phyloP scores from a whole-genome alignment of 2,888 invertebrate genomes.

The Drosophila parthenogenetica region DNA sequence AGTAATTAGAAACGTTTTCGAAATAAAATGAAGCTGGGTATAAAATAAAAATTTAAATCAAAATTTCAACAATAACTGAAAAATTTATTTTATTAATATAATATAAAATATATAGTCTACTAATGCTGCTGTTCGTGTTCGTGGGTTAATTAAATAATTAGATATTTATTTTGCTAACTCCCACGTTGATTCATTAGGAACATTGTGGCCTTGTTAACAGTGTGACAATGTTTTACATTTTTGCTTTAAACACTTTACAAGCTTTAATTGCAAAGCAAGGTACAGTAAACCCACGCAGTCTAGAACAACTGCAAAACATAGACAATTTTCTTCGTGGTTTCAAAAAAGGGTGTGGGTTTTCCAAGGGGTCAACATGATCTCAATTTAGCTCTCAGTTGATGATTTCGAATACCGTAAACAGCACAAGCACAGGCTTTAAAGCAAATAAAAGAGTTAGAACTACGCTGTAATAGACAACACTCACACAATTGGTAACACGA shows the following conservation, averaged over 20 bases:
- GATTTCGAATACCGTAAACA: constrained; percentile 40
- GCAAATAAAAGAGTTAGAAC: constrained; percentile 39
- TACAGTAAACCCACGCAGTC: constrained; percentile 44
- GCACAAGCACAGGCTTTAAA: constrained; percentile 12
- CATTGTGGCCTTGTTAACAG: constrained; percentile 40
- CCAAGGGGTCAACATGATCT: constrained; percentile 1
- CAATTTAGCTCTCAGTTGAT: constrained; percentile 1
- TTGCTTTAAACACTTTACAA: constrained; percentile 21
- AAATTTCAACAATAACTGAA: not conserved
- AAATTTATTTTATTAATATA: not conserved
- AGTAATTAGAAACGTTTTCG: constrained; percentile 32
- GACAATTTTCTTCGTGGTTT: constrained; percentile 48
- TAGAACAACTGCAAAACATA: constrained; percentile 13
- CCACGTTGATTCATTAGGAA: constrained; percentile 61
- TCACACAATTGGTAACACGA: constrained; percentile 19
- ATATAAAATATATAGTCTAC: too few species aligned
- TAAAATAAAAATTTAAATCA: not conserved
- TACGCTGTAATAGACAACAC: constrained; percentile 8
- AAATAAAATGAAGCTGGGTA: not conserved
- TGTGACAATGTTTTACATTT: constrained; percentile 40
- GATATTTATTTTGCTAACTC: constrained; percentile 8
- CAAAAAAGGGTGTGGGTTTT: constrained; percentile 27
- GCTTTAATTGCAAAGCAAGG: constrained; percentile 48
- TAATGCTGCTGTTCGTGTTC: not conserved
- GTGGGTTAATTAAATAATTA: not conserved